These are phyloP conservation scores for Tetragonisca angustula DNA, from an alignment of 2,888 invertebrate genomes.

Conservation along the genomic window DNA sequence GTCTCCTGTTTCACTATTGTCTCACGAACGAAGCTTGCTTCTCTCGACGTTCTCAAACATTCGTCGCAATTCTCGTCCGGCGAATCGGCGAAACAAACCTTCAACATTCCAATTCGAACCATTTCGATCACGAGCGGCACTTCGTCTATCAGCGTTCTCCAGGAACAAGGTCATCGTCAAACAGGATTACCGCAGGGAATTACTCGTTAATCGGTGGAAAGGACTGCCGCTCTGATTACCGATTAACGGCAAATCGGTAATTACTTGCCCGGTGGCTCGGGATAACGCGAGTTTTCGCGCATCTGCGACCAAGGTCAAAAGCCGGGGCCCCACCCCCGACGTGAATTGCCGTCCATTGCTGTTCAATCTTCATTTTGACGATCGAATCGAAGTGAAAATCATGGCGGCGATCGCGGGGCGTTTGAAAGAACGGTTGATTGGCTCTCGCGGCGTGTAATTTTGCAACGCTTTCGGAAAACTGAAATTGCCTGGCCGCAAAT, in stretches of 20 bases:
- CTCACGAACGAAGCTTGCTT: background rate
- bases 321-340: constrained; percentile 13
- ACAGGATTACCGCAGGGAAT: constrained; percentile 26
- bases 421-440: too few relatives aligned
- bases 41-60: background rate
- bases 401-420: too few relatives aligned
- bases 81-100: background rate
- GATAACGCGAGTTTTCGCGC: constrained; percentile 56
- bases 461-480: background rate
- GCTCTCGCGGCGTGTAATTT: too few relatives aligned
- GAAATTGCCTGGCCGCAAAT: too few relatives aligned
- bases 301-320: constrained; percentile 40
- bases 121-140: too few relatives aligned
- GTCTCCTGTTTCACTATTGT: background rate
- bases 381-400: background rate
- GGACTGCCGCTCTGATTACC: constrained; percentile 59
- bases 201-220: constrained; percentile 64
- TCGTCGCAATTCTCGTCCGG: background rate
- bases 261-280: constrained; percentile 71
- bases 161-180: constrained; percentile 11
- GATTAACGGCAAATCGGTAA: constrained; percentile 64
- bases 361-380: constrained; percentile 54
- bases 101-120: too few relatives aligned
- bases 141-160: background rate
- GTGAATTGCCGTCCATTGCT: constrained; percentile 31